Base-by-base conservation (phyloP, 2,888 invertebrate genomes). In the Chesias legatella region DNA sequence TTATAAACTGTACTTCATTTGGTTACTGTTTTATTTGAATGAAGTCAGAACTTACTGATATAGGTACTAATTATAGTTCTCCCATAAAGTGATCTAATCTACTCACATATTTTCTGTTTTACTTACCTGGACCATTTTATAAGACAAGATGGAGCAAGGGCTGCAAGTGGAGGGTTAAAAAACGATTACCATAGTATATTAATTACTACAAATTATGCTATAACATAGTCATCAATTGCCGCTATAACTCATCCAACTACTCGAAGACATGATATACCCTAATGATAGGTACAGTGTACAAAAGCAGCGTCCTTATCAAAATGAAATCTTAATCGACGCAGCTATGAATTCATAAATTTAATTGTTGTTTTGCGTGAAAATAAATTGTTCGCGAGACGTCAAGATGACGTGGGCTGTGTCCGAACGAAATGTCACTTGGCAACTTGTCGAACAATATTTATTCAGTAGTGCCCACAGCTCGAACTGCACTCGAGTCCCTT, bases 371-470 rank as follows among this genome's bases (percentile, higher is more conserved):
- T 80, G 77, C 81, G 80, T 74, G 79, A 67, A 67, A 74, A 77
- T 78, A 79, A 82, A 77, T 81, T 74, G 74, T 76, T 63, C 60
- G 58, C 60, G 63, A 66, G 67, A 63, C 68, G 56, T 63, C 59
- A 65, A 62, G 67, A 60, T 69, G 67, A 71, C 67, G 82, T 79
- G 74, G 78, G 74, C 66, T 60, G 56, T 60, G 54, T 48, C 63
- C 69, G 71, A 66, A 71, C 73, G 67, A 77, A 81, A 84, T 84
- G 82, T 84, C 82, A 82, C 82, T 83, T 74, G 80, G 77, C 74
- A 71, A 79, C 77, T 80, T 78, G 73, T 81, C 73, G 61, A 76
- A 82, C 79, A 81, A 80, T 85, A 77, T 85, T 85, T 84, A 81
- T 83, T 82, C 80, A 84, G 84, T 78, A 68, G 73, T 68, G 66